A percentile compares a stretch with the other conserved stretches of the same genome.
These are phyloP conservation scores for Neoniphon sammara DNA, from an alignment of 2,797 vertebrate genomes.

Conservation along the genomic window DNA sequence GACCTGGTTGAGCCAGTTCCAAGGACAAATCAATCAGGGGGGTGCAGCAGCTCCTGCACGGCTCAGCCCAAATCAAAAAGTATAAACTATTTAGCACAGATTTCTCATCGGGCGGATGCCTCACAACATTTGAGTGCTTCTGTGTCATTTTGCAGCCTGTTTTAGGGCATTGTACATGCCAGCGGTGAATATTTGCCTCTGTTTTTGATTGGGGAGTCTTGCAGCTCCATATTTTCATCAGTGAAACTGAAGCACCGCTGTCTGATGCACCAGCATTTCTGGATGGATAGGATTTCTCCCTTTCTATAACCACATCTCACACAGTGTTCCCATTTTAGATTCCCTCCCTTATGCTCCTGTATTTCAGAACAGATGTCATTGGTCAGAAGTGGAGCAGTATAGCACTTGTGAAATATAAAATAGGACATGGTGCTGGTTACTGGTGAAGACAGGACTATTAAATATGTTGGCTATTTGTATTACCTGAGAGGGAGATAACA, in stretches of 20 bases:
- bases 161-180: too few relatives aligned
- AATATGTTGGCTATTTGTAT: constrained; percentile 24
- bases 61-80: neutral
- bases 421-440: constrained; percentile 28
- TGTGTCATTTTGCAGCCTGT: neutral
- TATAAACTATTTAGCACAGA: neutral
- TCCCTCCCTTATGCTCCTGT: too few relatives aligned
- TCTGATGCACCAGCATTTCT: too few relatives aligned
- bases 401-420: constrained; percentile 3
- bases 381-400: too few relatives aligned
- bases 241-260: neutral
- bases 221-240: constrained; percentile 1
- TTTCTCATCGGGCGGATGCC: neutral
- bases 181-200: constrained; percentile 3
- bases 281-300: too few relatives aligned
- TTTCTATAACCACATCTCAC: too few relatives aligned
- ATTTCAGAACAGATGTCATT: too few relatives aligned
- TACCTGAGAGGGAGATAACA: constrained; percentile 15
- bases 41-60: too few relatives aligned
- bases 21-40: too few relatives aligned
- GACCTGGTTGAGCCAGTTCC: too few relatives aligned
- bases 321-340: too few relatives aligned
- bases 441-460: constrained; percentile 18
- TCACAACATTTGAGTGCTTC: neutral
- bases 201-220: neutral